Conservation (phyloP, 2,113 vertebrate genomes). For the Istiophorus platypterus region DNA sequence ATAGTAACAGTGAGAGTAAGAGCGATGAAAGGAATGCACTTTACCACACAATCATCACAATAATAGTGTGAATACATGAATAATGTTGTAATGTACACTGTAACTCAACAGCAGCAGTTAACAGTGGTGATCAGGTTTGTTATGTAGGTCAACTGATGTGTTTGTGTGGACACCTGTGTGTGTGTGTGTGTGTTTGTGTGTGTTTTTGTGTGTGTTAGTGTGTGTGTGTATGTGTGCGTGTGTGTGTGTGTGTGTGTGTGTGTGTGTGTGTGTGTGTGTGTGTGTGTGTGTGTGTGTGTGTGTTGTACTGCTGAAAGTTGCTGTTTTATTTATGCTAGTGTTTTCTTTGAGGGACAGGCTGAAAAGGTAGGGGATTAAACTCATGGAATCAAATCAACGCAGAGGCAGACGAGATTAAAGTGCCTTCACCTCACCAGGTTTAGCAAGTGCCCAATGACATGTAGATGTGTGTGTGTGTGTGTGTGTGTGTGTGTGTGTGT, state of each 20-base stretch:
- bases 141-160: slow-evolving; percentile 50
- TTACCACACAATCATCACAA: slow-evolving; percentile 14
- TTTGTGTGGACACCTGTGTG: background rate
- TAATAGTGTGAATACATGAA: slow-evolving; percentile 2
- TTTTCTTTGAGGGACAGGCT: slow-evolving; percentile 64
- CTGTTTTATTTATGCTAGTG: slow-evolving; percentile 64
- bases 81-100: slow-evolving; percentile 22
- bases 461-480: background rate
- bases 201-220: background rate
- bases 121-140: slow-evolving; percentile 42
- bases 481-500: background rate
- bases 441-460: background rate
- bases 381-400: slow-evolving; percentile 75
- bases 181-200: background rate
- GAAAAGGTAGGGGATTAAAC: slow-evolving; percentile 73
- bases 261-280: background rate
- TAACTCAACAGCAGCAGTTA: slow-evolving; percentile 6
- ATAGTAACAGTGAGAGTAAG: slow-evolving; percentile 10
- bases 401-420: slow-evolving; percentile 63
- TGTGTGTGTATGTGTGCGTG: background rate
- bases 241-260: background rate
- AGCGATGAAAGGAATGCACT: slow-evolving; percentile 29
- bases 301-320: slow-evolving; percentile 17
- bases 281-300: slow-evolving; percentile 5
- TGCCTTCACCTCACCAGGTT: slow-evolving; percentile 37